Evolutionary conservation across 1,140 invertebrate genomes (phyloP), one percentile per base, ranked within the genome.

Genomic region (Drosophila chauvacae): DNA sequence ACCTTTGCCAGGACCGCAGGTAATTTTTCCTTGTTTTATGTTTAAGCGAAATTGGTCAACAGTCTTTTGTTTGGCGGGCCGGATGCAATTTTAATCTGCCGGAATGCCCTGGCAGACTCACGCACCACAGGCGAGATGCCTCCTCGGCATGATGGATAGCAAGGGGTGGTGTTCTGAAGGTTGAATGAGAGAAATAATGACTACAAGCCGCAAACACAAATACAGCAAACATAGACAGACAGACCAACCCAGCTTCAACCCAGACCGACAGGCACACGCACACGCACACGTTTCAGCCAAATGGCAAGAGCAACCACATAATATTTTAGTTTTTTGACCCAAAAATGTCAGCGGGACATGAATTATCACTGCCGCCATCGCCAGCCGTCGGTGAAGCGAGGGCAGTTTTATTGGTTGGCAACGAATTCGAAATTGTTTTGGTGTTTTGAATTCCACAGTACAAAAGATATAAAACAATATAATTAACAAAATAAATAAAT

Each of bases 241-340:
- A 48, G 42, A 72, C 35, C 28, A 39, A 23, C 23, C n/a, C 35
- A 56, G 53, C 20, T 13, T 20, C 23, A 39, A 56, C 53, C 53
- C 35, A 56, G 53, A 56, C 53, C 35, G 37, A 56, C 14, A n/a
- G 53, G 9, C 33, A 55, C 30, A 37, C 16, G 26, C 48, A 51
- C 56, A 70, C 50, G 70, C 44, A 64, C 63, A 69, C 69, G 72
- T 44, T 73, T 47, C 51, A 55, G 35, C 61, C 33, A 42, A 73
- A 73, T 72, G 68, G 69, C 78, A 82, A 47, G 44, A 64, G 48
- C 61, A 47, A 63, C 73, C 77, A 78, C 81, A 90, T 80, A 86
- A 90, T 91, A 90, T 90, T 90, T 90, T 91, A 82, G 87, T 90
- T 90, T 77, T 90, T 91, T 90, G 86, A 90, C 86, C 86, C 87